phyloP scores from a whole-genome alignment of 2,888 invertebrate species.

The Oxystoma pomonae region DNA sequence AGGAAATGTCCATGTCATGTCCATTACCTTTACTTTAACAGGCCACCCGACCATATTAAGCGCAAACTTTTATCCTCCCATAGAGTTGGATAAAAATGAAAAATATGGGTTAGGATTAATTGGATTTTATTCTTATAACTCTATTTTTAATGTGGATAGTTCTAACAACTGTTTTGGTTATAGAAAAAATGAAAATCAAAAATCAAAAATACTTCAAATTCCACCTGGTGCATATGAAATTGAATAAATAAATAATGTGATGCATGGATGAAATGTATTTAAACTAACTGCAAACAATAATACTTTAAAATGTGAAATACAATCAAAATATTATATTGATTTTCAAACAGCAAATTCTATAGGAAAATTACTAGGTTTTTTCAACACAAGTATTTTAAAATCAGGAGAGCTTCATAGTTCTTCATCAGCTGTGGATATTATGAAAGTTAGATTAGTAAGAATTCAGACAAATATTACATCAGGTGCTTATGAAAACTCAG shows the following conservation, averaged over 20 bases:
- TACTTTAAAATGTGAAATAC: conserved; percentile 11
- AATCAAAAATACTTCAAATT: neutral
- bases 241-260: conserved; percentile 1
- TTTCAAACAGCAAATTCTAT: neutral
- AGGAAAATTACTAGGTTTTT: neutral
- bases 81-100: neutral
- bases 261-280: neutral
- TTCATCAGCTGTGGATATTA: conserved; percentile 14
- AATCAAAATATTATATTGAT: conserved; percentile 3
- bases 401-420: neutral
- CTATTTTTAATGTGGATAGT: conserved; percentile 5
- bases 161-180: neutral
- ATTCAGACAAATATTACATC: conserved; percentile 10
- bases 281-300: conserved; percentile 4
- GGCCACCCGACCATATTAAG: neutral
- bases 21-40: conserved; percentile 5
- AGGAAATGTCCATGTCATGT: no score
- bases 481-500: conserved; percentile 11
- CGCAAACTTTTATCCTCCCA: neutral
- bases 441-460: conserved; percentile 12
- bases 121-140: conserved; percentile 8
- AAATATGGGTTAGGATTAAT: conserved; percentile 5
- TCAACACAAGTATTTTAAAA: neutral
- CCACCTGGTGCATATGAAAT: conserved; percentile 8
- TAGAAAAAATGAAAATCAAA: neutral